Base-by-base conservation (phyloP, 2,797 vertebrate species). In the Leuciscus waleckii region DNA sequence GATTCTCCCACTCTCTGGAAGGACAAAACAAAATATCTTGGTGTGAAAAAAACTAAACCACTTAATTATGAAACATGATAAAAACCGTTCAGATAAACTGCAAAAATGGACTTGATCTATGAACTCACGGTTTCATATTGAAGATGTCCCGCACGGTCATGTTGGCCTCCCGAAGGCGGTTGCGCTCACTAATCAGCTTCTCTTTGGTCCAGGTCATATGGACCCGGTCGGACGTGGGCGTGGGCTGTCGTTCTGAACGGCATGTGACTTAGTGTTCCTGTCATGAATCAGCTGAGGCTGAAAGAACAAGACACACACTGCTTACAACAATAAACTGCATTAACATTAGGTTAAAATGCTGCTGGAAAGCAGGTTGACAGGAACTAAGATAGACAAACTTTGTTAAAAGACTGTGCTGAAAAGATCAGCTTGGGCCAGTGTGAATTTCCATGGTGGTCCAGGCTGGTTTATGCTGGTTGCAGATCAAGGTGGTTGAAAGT, bases 131-230 rank as follows among this genome's bases (percentile, higher is more conserved):
- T 87, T 94, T 99, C 95, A 99, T 97, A 91, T 93, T 98, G 91
- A 99, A 99, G 87, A 99, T 90, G 91, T 98, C 98, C 84, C 96
- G 97, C 76, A 97, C 95, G 0, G 93, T 93, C 11, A 96, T 87
- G 0, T 71, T 49, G n/a, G 89, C 89, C 32, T 98, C 97, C 89
- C 95, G 96, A 17, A 91, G 94, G 89, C 92, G 96, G 91, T 95
- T 93, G 86, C 96, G 97, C 91, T 99, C 98, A 0, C 94, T 92
- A 0, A 93, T 69, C 83, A 97, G 92, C 88, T 98, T 99, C 74
- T 99, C 97, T 94, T 98, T 98, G 26, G 98, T 99, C 98, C 98
- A 99, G 29, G 98, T 99, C 98, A 99, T 99, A 26, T 99, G 98
- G 83, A 99, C 94, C 7, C 93, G 94, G 76, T 98, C 97, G 0